These are phyloP conservation scores for Myanophis thanlyinensis DNA, from an alignment of 2,113 vertebrate species.

Conservation along the genomic window DNA sequence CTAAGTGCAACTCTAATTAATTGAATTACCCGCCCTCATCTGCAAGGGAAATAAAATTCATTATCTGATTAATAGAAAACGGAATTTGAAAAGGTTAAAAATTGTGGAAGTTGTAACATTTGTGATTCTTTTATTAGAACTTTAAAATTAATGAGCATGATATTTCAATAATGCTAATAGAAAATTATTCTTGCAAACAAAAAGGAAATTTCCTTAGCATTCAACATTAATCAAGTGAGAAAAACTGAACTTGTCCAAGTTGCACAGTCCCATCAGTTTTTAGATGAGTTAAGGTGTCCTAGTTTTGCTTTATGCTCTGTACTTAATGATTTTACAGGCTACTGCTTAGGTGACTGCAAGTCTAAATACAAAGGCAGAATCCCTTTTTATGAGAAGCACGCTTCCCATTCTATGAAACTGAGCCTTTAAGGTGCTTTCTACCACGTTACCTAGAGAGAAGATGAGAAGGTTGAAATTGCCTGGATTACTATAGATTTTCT, in stretches of 20 bases:
- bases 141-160: conserved; percentile 8
- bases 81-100: neutral
- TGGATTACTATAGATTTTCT: neutral
- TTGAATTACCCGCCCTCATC: neutral
- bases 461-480: neutral
- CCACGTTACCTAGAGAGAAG: neutral
- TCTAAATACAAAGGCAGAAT: neutral
- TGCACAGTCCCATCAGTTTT: neutral
- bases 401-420: neutral
- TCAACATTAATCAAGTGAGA: neutral
- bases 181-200: neutral
- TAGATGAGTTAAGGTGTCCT: neutral
- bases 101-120: neutral
- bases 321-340: neutral
- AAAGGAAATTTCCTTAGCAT: neutral
- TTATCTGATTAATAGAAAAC: neutral
- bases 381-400: neutral
- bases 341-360: neutral
- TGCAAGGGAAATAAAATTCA: neutral
- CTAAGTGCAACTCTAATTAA: neutral
- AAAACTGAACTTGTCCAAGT: neutral
- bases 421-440: neutral
- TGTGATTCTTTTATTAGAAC: neutral
- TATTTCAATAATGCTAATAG: conserved; percentile 10
- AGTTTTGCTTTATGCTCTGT: neutral